Conservation (phyloP, 2,888 invertebrate genomes). For the Drosophila algonquin region DNA sequence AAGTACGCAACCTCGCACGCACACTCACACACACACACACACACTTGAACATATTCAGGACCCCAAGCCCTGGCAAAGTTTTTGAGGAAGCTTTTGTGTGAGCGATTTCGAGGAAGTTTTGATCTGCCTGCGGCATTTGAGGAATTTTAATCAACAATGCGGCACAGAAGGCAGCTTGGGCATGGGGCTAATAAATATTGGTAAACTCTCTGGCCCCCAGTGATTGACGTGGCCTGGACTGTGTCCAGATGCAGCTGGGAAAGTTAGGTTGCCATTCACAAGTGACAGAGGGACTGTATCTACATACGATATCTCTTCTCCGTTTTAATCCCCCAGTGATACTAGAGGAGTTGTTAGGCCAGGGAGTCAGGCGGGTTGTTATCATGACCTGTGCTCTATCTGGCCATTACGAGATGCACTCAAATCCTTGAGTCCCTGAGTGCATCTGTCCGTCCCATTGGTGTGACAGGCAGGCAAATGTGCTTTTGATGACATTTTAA, state of each 20-base stretch:
- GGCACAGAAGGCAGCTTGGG: slow-evolving; percentile 26
- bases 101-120: slow-evolving; percentile 32
- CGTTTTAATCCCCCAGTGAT: slow-evolving; percentile 7
- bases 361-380: slow-evolving; percentile 5
- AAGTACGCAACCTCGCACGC: slow-evolving; percentile 30
- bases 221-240: slow-evolving; percentile 23
- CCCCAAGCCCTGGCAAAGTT: slow-evolving; percentile 27
- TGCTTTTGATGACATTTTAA: slow-evolving; percentile 72
- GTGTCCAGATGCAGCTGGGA: slow-evolving; percentile 18
- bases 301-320: not conserved
- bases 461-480: slow-evolving; percentile 55
- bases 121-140: slow-evolving; percentile 42
- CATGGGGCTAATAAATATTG: slow-evolving; percentile 71
- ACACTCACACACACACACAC: not conserved
- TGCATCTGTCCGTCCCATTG: slow-evolving; percentile 29
- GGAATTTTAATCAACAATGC: slow-evolving; percentile 68
- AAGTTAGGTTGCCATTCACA: slow-evolving; percentile 40
- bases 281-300: slow-evolving; percentile 14
- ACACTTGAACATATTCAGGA: not conserved
- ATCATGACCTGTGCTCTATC: slow-evolving; percentile 20
- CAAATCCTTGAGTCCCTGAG: slow-evolving; percentile 31
- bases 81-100: slow-evolving; percentile 32
- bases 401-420: slow-evolving; percentile 23
- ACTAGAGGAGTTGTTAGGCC: slow-evolving; percentile 58
- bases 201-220: slow-evolving; percentile 45